phyloP scores from a whole-genome alignment of 2,797 vertebrate species.

The Melopsittacus undulatus region DNA sequence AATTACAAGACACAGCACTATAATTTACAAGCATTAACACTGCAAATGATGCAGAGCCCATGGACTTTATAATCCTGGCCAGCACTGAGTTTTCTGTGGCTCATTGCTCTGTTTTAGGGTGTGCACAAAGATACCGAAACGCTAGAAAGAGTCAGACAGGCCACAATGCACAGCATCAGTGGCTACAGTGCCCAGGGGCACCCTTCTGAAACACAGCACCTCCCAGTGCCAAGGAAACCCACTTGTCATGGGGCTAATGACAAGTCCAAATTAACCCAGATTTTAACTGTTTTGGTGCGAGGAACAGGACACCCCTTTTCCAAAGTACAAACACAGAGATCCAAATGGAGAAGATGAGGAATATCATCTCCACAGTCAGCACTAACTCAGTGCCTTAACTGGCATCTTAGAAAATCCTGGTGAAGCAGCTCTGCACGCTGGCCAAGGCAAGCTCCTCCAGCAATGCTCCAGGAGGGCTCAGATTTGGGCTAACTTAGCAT shows the following conservation, averaged over 20 bases:
- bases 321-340: background rate
- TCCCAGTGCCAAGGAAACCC: accelerated
- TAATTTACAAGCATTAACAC: conserved; percentile 10
- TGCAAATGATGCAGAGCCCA: background rate
- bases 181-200: background rate
- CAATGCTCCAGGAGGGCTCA: background rate
- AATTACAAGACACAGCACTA: conserved; percentile 29
- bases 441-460: background rate
- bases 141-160: background rate
- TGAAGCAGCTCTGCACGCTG: accelerated
- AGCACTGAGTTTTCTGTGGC: background rate
- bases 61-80: background rate
- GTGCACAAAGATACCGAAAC: background rate
- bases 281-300: background rate
- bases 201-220: background rate
- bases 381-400: background rate
- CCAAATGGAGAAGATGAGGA: background rate
- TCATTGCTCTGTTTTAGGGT: background rate
- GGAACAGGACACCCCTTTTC: background rate
- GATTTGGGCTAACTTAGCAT: background rate
- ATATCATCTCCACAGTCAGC: accelerated
- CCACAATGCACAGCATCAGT: background rate
- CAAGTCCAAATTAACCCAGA: background rate
- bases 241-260: accelerated
- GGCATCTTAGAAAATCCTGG: background rate